Base-by-base conservation (phyloP, 37 sponge, comb jelly and placozoan genomes). In the Lycopodina hypogea region DNA sequence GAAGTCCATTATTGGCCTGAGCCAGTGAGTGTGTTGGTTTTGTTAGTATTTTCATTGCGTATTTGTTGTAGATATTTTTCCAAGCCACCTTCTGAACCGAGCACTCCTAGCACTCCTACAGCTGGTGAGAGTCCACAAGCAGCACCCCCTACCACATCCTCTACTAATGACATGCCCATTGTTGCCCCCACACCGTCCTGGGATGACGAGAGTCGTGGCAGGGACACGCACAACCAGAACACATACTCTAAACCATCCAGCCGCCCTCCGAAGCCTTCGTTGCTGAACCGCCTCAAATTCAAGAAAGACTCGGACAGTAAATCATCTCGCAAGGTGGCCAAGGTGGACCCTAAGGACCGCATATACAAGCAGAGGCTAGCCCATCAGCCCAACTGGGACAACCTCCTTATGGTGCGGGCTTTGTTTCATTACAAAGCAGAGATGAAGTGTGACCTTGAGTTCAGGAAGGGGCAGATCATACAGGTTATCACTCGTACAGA, bases 381-480 rank as follows among this genome's bases (percentile, higher is more conserved):
- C 21, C 58, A 62, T 11, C 51, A 79, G 30, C 78, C 90, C 1
- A 79, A 87, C 81, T 95, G 96, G 96, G 90, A 92, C 35, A 59
- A 67, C 29, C 63, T 77, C 19, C 69, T 76, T 0, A 40, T 68
- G 62, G 93, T 78, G 22, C 77, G 82, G 56, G 84, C 95, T n/a
- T 69, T 90, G 79, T 95, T 81, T 75, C 68, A 86, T 69, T 97
- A 83, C 82, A 77, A 68, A 23, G 90, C 85, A 7, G 88, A 97
- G 75, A 82, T 88, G 87, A 74, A 82, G 37, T 94, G 95, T 84
- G 98, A 97, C 64, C 78, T 97, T 19, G 85, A 89, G 78, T 97
- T 97, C 73, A 68, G 86, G 56, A 90, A 89, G 60, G 93, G 93
- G 18, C 96, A 94, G 72, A 70, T 84, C 26, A 97, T 97, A 39